A percentile compares a stretch with the other conserved stretches of the same genome.
phyloP scores from a whole-genome alignment of 2,113 vertebrate species.

The Gracilinanus agilis region DNA sequence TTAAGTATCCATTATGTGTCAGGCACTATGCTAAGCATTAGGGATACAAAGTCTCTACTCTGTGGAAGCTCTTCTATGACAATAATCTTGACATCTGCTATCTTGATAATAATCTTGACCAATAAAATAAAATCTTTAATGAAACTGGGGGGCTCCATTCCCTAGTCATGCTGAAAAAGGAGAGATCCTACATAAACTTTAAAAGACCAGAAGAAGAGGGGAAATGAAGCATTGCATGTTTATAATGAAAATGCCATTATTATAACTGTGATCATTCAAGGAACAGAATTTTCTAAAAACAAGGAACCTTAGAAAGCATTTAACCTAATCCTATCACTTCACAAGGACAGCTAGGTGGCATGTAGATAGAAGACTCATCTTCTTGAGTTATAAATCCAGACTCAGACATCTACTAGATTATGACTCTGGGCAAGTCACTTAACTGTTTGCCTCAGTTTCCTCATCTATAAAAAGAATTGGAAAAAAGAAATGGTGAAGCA shows the following conservation, averaged over 20 bases:
- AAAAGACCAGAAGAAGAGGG: no score
- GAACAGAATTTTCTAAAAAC: constrained; percentile 12
- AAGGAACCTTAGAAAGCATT: constrained; percentile 10
- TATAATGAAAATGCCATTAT: constrained; percentile 4
- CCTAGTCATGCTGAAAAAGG: neutral
- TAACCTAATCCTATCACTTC: neutral
- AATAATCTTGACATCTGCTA: no score
- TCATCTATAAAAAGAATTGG: no score
- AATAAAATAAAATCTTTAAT: neutral
- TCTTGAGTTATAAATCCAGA: no score
- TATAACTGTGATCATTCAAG: constrained; percentile 18
- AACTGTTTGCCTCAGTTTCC: no score
- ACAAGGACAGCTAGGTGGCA: neutral
- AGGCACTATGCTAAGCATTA: neutral
- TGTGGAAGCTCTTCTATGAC: neutral
- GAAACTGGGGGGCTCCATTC: neutral
- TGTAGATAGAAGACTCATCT: no score
- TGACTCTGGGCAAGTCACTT: no score
- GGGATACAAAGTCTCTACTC: neutral
- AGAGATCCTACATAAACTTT: neutral
- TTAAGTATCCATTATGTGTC: neutral
- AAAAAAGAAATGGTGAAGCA: no score
- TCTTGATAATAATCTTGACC: neutral
- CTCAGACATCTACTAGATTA: no score
- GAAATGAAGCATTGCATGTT: neutral